These are phyloP conservation scores for Rhopalosiphum nymphaeae DNA, from an alignment of 2,888 invertebrate species.

Conservation along the genomic window DNA sequence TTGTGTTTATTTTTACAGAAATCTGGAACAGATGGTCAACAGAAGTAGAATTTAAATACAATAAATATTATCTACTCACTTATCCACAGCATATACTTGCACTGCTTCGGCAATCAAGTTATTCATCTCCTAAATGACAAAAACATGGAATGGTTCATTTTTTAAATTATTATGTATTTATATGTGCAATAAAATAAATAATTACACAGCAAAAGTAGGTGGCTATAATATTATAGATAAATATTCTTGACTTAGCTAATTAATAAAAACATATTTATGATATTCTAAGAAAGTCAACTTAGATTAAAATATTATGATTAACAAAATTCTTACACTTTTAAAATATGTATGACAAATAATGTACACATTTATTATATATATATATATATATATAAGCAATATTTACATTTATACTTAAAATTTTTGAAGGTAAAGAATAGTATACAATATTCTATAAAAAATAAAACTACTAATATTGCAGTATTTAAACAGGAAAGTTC, in stretches of 20 bases:
- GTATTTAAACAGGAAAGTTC: background rate
- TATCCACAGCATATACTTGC: constrained; percentile 47
- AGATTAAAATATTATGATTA: background rate
- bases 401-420: background rate
- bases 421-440: background rate
- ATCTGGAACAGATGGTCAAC: constrained; percentile 64
- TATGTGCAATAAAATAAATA: constrained; percentile 56
- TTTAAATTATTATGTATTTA: constrained; percentile 40
- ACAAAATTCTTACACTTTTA: background rate
- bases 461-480: background rate
- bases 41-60: constrained; percentile 58
- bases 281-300: background rate
- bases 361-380: background rate
- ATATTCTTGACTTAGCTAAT: background rate
- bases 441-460: background rate
- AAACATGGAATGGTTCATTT: constrained; percentile 54
- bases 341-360: background rate
- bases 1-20: constrained; percentile 64
- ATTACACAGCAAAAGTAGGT: constrained; percentile 48
- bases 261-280: background rate
- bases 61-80: constrained; percentile 59
- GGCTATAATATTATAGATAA: constrained; percentile 5
- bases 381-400: background rate
- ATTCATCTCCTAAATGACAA: constrained; percentile 56
- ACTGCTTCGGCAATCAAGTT: constrained; percentile 60